Conservation (phyloP, 2,888 invertebrate genomes). For the Drosophila mercatorum region DNA sequence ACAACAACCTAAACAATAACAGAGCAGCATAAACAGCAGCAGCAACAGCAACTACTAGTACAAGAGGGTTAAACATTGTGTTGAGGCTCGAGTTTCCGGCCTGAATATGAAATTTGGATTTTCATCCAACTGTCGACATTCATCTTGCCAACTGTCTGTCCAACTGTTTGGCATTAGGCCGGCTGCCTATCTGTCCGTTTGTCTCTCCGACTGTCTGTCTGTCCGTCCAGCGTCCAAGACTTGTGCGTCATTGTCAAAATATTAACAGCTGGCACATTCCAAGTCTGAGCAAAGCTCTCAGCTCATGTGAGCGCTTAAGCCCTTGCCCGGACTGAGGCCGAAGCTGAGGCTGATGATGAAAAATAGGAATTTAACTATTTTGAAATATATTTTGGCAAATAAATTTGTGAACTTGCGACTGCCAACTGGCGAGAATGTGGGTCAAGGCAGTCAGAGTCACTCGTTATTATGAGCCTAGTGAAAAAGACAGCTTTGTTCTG, state of each 20-base stretch:
- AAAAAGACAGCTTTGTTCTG: not conserved
- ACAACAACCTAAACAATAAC: slow-evolving; percentile 71
- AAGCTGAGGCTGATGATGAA: slow-evolving; percentile 58
- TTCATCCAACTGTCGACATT: slow-evolving; percentile 76
- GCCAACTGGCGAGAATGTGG: slow-evolving; percentile 42
- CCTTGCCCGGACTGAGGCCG: slow-evolving; percentile 13
- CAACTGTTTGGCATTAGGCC: slow-evolving; percentile 66
- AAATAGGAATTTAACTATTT: slow-evolving; percentile 78
- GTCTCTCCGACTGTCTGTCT: slow-evolving; percentile 10
- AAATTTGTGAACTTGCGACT: slow-evolving; percentile 37
- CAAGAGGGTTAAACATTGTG: slow-evolving; percentile 48
- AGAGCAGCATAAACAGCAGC: slow-evolving; percentile 9
- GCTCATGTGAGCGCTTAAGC: slow-evolving; percentile 67
- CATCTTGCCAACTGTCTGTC: slow-evolving; percentile 78
- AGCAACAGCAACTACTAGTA: slow-evolving; percentile 8
- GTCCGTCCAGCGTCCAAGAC: slow-evolving; percentile 58
- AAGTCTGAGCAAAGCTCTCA: slow-evolving; percentile 30
- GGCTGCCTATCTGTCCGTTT: slow-evolving; percentile 19
- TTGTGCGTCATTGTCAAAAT: slow-evolving; percentile 79
- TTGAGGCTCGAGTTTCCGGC: slow-evolving; percentile 59
- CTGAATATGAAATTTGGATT: slow-evolving; percentile 79
- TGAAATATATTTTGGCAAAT: slow-evolving; percentile 61
- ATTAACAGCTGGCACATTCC: slow-evolving; percentile 78
- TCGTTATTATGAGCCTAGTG: slow-evolving; percentile 23
- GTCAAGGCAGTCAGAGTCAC: slow-evolving; percentile 48